Evolutionary conservation across 2,797 vertebrate genomes (phyloP), one percentile per base, ranked within the genome.

Genomic region (Coilia nasus): DNA sequence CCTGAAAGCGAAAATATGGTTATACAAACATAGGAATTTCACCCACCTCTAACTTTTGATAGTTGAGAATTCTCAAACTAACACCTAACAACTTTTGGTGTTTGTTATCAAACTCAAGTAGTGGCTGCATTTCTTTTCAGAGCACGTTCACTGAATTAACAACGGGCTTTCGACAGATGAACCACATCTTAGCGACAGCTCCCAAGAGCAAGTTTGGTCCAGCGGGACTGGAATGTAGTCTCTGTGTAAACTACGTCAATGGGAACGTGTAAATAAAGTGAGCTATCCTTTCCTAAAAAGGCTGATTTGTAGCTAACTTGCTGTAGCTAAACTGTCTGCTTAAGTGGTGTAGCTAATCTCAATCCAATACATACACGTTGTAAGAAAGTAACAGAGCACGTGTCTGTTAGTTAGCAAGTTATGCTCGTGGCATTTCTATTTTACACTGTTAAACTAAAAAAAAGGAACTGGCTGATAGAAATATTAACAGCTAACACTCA

Each of bases 261-360:
- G 35, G 71, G 31, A 78, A 41, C 17, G 71, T 78, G 14, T 78
- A 78, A 78, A 78, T 44, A 78, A 78, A 44, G 71, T 54, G 50
- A 54, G 50, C 50, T 0, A 78, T 10, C 35, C 6, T 21, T 78
- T 78, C 71, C 71, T 78, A 21, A 78, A 78, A 78, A 78, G 71
- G 71, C 10, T 10, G 14, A 9, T 35, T 0, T 41, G 31, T 78
- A 15, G 35, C 25, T 71, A 21, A 21, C 17, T 2, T 78, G 46
- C 10, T 10, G 14, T 47, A 47, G 46, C 46, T 47, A 47, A 4
- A 47, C 17, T 35, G 31, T 6, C 17, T 41, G 2, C 15, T 44
- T 35, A 41, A 78, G 17, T 78, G 17, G 67, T 4, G n/a, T n/a
- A 41, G 2, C 5, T 41, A 41, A 41, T 41, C 35, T 25, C 35